Percentiles rank a stretch among this genome's conserved stretches.
These are phyloP conservation scores for Drosophila acutilabella DNA, from an alignment of 2,888 invertebrate genomes.

Conservation along the genomic window DNA sequence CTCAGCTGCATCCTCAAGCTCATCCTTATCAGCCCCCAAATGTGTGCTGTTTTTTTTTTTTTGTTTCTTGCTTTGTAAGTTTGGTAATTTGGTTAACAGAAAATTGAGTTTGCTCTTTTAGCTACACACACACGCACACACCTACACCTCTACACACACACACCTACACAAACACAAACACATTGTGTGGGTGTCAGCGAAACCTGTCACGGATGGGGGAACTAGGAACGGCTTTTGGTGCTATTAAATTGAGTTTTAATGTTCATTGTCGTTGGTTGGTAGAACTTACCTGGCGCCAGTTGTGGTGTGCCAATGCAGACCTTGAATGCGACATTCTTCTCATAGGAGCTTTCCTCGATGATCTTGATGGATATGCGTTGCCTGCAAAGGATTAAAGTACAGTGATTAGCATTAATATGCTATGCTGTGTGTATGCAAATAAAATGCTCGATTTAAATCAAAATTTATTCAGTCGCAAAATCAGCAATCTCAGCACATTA, in stretches of 20 bases:
- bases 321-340: constrained; percentile 97
- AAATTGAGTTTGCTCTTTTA: constrained; percentile 49
- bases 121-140: constrained; percentile 12
- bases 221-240: constrained; percentile 36
- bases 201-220: constrained; percentile 15
- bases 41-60: not conserved
- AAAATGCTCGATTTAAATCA: constrained; percentile 14
- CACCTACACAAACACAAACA: not conserved
- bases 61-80: constrained; percentile 13
- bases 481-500: constrained; percentile 21
- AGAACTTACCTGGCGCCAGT: constrained; percentile 91
- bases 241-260: constrained; percentile 46
- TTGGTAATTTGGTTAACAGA: constrained; percentile 68
- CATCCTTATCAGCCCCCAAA: constrained; percentile 1
- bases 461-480: constrained; percentile 16
- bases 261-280: constrained; percentile 28
- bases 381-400: constrained; percentile 87
- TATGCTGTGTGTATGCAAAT: constrained; percentile 17
- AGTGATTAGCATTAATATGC: constrained; percentile 27
- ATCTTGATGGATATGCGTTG: constrained; percentile 94
- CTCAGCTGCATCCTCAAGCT: constrained; percentile 16
- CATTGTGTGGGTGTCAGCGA: constrained; percentile 11
- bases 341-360: constrained; percentile 98
- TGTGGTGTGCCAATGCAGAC: constrained; percentile 96
- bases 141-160: not conserved